Conservation (phyloP, 2,888 invertebrate species). For the Gerris lacustris region DNA sequence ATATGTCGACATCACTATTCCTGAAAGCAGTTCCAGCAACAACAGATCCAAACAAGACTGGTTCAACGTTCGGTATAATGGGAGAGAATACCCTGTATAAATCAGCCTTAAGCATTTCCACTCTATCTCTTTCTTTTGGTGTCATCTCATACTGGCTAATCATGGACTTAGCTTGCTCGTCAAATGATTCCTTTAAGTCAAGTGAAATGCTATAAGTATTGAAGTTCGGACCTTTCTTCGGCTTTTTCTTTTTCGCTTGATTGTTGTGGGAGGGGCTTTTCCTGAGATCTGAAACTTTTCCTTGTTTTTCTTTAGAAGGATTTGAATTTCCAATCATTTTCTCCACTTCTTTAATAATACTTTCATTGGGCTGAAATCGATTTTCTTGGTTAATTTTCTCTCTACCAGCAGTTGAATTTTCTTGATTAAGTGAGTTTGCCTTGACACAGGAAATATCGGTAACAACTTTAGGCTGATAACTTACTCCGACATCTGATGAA, state of each 20-base stretch:
- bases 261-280: neutral
- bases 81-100: neutral
- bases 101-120: neutral
- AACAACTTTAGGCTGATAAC: no score
- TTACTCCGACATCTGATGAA: no score
- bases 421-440: neutral
- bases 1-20: slow-evolving; percentile 6
- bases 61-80: neutral
- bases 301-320: neutral
- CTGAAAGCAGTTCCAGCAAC: slow-evolving; percentile 9
- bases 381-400: neutral
- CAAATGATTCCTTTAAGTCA: neutral
- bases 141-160: neutral
- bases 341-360: neutral
- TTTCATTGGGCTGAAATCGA: neutral
- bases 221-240: neutral
- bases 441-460: neutral
- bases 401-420: neutral
- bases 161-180: neutral
- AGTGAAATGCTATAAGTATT: neutral
- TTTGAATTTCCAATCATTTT: neutral
- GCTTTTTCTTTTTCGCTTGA: neutral
- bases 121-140: neutral
- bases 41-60: neutral
- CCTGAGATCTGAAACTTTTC: neutral